Evolutionary conservation across 2,888 invertebrate species (phyloP).

Genomic region (Tuberolachnus salignus): DNA sequence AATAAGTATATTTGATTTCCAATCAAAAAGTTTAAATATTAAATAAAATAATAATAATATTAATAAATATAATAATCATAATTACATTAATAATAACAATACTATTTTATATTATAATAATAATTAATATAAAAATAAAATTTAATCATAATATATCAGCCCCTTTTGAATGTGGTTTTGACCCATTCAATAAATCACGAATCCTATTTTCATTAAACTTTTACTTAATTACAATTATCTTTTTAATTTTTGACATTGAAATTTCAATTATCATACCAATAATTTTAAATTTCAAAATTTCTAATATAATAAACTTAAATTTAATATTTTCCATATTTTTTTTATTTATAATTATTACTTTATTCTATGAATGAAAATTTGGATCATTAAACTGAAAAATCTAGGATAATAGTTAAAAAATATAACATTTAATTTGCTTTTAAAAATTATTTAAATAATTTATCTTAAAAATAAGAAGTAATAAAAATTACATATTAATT

Average conservation of each 20-base stretch:
- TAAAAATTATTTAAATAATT: slow-evolving; percentile 31
- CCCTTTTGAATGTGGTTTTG: slow-evolving; percentile 72
- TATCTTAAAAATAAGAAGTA: slow-evolving; percentile 36
- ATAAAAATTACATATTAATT: slow-evolving; percentile 21
- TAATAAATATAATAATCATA: background rate
- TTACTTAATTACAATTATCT: slow-evolving; percentile 26
- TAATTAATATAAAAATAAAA: slow-evolving; percentile 64
- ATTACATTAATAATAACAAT: background rate
- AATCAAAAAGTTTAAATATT: slow-evolving; percentile 21
- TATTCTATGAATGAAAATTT: slow-evolving; percentile 36
- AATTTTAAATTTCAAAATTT: slow-evolving; percentile 31
- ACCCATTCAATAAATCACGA: slow-evolving; percentile 65
- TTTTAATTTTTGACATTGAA: slow-evolving; percentile 28
- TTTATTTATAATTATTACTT: slow-evolving; percentile 11
- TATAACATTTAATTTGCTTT: slow-evolving; percentile 37
- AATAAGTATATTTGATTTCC: slow-evolving; percentile 34
- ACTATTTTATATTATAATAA: background rate
- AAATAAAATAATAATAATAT: slow-evolving; percentile 27
- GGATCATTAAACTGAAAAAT: slow-evolving; percentile 32
- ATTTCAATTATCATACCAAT: slow-evolving; percentile 24
- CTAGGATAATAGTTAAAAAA: slow-evolving; percentile 22
- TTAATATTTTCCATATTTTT: slow-evolving; percentile 2
- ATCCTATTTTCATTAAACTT: slow-evolving; percentile 63
- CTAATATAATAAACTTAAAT: slow-evolving; percentile 60
- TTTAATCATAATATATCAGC: slow-evolving; percentile 70